Percentiles rank a stretch among this genome's conserved stretches.
These are phyloP conservation scores for Spheniscus mendiculus DNA, from an alignment of 2,113 vertebrate species.

Conservation along the genomic window DNA sequence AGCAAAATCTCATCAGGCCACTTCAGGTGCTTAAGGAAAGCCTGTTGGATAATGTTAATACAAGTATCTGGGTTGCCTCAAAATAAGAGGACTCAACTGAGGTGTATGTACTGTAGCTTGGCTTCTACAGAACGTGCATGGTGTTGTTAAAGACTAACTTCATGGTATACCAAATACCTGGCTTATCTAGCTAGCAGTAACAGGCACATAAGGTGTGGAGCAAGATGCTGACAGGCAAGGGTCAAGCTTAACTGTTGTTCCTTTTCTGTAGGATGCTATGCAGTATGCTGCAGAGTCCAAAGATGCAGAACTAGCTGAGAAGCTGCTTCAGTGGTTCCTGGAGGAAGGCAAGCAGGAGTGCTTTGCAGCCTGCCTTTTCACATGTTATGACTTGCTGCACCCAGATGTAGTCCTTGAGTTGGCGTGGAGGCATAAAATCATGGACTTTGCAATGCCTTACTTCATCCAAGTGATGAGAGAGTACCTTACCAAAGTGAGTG, in stretches of 20 bases:
- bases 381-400: slow-evolving; percentile 87
- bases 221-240: background rate
- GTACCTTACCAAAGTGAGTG: slow-evolving; percentile 87
- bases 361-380: slow-evolving; percentile 88
- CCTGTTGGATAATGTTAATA: background rate
- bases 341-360: slow-evolving; percentile 88
- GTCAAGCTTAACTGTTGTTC: background rate
- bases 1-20: background rate
- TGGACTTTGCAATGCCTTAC: slow-evolving; percentile 91
- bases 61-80: background rate
- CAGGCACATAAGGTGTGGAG: background rate
- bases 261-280: slow-evolving; percentile 85
- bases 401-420: slow-evolving; percentile 89
- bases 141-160: background rate
- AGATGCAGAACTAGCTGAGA: slow-evolving; percentile 84
- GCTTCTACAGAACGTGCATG: background rate
- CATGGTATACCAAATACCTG: background rate
- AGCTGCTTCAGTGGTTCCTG: slow-evolving; percentile 89
- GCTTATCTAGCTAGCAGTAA: background rate
- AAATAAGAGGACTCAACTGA: background rate
- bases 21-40: background rate
- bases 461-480: slow-evolving; percentile 93
- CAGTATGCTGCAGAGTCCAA: slow-evolving; percentile 88
- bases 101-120: background rate
- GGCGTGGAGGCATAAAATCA: slow-evolving; percentile 87